Base-by-base conservation (phyloP, 2,113 vertebrate genomes). In the Brachyhypopomus gauderio region DNA sequence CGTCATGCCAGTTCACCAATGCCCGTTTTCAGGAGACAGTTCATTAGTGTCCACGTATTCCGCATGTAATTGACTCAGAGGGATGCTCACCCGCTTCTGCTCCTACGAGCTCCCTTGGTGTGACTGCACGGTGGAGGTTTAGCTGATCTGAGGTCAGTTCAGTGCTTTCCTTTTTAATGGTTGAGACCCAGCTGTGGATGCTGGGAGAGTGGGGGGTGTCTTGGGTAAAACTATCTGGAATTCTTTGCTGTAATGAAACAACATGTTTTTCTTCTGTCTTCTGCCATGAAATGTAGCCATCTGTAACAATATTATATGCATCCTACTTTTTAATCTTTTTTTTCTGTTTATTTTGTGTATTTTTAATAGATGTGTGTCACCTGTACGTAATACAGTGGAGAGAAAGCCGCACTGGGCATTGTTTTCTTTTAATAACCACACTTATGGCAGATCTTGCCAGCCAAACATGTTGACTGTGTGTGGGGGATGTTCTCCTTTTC, bases 381-480 rank as follows among this genome's bases (percentile, higher is more conserved):
- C 83, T 89, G 87, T 90, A 88, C 88, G 77, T 81, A 72, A 82
- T 62, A 56, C 88, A 75, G 90, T 78, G 67, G 85, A 85, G 78
- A 88, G 89, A 87, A 66, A 64, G 83, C 89, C 88, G 86, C 30
- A 30, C 89, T 90, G 88, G 89, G 90, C 89, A 85, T 86, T 85
- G 80, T 73, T 85, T 75, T 82, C 73, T 89, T 52, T 88, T 82
- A 87, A 82, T 88, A 89, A 89, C 86, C 88, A 89, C 88, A 89
- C 87, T 88, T 91, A 88, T 89, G 90, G 91, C 92, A 91, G 92
- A 90, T 92, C 89, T 89, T 91, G 88, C 89, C 90, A 80, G 55
- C 27, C 20, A 89, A 90, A 90, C 77, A 86, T 90, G 77, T 92
- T 27, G 22, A 19, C 9, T 58, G 1, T 23, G 23, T 19, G 20